Evolutionary conservation across 1,140 invertebrate genomes (phyloP), one percentile per base, ranked within the genome.

Genomic region (Solen grandis): DNA sequence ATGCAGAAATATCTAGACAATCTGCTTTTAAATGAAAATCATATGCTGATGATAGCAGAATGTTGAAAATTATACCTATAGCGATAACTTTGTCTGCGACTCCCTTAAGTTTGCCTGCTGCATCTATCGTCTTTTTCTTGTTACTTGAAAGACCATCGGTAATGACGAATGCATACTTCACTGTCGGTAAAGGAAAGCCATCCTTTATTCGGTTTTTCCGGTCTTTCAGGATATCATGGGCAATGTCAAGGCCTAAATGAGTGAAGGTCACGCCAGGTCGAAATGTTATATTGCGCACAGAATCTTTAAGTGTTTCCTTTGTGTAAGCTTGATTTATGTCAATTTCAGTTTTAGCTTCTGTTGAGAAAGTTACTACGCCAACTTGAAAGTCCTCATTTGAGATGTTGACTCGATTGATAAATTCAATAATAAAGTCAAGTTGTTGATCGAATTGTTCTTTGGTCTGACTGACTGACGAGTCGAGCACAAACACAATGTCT

Each of bases 401-500:
- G 1, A 59, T 38, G 54, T 22, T 72, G 22, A 82, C 52, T 2
- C 72, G 27, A 14, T 77, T 70, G 8, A 74, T 46, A 33, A 84
- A 46, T 22, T 41, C 31, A 8, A 50, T 65, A 4, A 84, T 72
- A 55, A 84, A 84, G 13, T 73, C 65, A 2, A 76, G 73, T 57
- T 70, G 59, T 29, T 50, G 36, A 3, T 62, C 16, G 46, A 84
- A 84, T 25, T 82, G 36, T 60, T 69, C 19, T 46, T 41, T 10
- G 2, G 55, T 65, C 16, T 83, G 62, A 66, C 77, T 81, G 16
- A 41, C 70, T 8, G 83, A 84, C 1, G 79, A 76, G 60, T 84
- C 83, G 16, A 84, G 25, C 4, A 84, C 29, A 50, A 84, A 75
- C 1, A 82, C 66, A 5, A 82, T 33, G 91, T 93, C 60, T 1